Conservation (phyloP, 2,888 invertebrate species). For the Eupithecia vulgata region DNA sequence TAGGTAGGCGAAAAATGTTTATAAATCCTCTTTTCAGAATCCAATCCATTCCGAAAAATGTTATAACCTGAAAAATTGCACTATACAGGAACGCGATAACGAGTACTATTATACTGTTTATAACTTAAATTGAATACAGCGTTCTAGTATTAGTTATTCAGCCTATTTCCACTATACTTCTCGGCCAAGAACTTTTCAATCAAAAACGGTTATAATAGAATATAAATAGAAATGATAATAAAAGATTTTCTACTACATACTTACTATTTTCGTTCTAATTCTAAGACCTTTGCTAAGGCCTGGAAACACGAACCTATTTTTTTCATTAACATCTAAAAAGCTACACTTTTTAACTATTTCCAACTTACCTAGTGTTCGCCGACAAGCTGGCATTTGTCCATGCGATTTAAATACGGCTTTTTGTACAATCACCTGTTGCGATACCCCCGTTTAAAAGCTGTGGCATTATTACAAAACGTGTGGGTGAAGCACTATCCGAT, state of each 20-base stretch:
- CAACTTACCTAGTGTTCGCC: background rate
- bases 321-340: too few relatives aligned
- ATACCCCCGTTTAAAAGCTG: conserved; percentile 12
- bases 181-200: background rate
- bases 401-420: conserved; percentile 24
- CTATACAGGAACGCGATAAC: background rate
- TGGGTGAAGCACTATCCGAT: background rate
- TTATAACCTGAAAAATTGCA: background rate
- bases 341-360: background rate
- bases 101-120: background rate
- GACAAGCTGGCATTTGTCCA: conserved; percentile 13
- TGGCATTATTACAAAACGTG: conserved; percentile 10
- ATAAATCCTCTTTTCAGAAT: background rate
- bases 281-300: too few relatives aligned
- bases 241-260: background rate
- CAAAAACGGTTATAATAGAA: background rate
- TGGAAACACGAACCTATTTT: too few relatives aligned
- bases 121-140: background rate
- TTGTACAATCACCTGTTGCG: conserved; percentile 31
- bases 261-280: too few relatives aligned
- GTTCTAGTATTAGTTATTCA: background rate
- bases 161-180: background rate
- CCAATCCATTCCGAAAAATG: background rate
- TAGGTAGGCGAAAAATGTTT: background rate
- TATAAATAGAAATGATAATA: background rate